These are phyloP conservation scores for Prunella strophiata DNA, from an alignment of 2,797 vertebrate species.

Conservation along the genomic window DNA sequence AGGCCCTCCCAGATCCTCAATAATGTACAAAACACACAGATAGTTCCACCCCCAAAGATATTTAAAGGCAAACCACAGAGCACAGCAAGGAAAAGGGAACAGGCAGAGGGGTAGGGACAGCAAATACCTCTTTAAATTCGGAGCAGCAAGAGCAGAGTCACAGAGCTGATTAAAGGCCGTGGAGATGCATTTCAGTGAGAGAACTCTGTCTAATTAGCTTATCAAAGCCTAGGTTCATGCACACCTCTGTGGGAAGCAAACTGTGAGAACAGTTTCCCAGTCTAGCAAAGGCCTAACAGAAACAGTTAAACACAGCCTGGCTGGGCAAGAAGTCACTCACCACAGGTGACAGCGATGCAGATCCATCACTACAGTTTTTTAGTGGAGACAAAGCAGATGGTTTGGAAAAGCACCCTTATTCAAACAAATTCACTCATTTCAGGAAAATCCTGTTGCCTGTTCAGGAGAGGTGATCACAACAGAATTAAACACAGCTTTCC, in stretches of 20 bases:
- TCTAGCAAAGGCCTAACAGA: conserved; percentile 15
- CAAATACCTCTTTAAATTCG: not conserved
- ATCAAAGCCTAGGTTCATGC: conserved; percentile 31
- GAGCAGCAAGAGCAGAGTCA: not conserved
- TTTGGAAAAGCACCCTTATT: not conserved
- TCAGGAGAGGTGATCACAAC: not conserved
- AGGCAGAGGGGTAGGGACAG: not conserved
- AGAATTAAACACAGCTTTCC: not conserved
- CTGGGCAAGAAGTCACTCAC: not conserved
- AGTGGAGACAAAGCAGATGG: not conserved
- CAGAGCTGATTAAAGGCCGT: not conserved
- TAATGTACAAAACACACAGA: not conserved
- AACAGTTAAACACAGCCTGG: not conserved
- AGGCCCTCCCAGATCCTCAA: not conserved
- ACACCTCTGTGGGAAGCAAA: conserved; percentile 49
- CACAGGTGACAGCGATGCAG: not conserved
- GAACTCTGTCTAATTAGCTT: conserved; percentile 24
- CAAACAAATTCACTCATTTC: not conserved
- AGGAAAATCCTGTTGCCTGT: not conserved
- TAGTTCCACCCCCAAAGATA: not conserved
- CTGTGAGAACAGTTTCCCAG: not conserved
- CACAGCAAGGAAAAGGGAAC: not conserved
- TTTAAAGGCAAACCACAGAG: not conserved
- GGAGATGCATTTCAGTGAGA: not conserved
- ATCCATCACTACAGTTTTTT: not conserved